Evolutionary conservation across 2,888 invertebrate genomes (phyloP).

Genomic region (Silvanus unidentatus): DNA sequence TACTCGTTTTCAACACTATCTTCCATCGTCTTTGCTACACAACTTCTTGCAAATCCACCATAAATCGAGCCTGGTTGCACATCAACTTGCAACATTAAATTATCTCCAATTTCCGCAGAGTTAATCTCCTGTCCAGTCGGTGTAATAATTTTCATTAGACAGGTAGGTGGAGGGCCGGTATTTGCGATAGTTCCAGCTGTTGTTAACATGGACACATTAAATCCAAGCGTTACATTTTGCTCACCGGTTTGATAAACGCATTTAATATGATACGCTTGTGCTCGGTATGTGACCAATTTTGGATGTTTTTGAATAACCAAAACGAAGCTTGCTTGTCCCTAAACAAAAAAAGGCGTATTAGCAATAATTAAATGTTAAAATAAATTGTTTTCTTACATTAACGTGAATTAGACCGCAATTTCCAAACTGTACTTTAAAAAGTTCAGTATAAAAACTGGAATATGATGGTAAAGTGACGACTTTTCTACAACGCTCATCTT

Average conservation of each 20-base stretch:
- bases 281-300: constrained; percentile 87
- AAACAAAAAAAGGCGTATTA: too few species aligned
- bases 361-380: background rate
- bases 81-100: constrained; percentile 61
- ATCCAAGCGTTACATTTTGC: constrained; percentile 85
- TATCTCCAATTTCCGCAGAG: constrained; percentile 88
- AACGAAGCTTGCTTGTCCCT: constrained; percentile 89
- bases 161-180: constrained; percentile 89
- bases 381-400: constrained; percentile 56
- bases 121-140: constrained; percentile 82
- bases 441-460: constrained; percentile 59
- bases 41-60: constrained; percentile 88
- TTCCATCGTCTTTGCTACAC: constrained; percentile 89
- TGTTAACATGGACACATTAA: constrained; percentile 92
- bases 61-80: constrained; percentile 63
- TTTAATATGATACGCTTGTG: constrained; percentile 93
- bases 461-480: constrained; percentile 72
- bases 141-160: constrained; percentile 86
- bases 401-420: constrained; percentile 87
- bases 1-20: constrained; percentile 85
- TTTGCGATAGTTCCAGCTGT: constrained; percentile 94
- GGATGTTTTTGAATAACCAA: constrained; percentile 95
- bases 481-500: constrained; percentile 82
- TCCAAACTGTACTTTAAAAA: constrained; percentile 73
- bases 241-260: constrained; percentile 93